Evolutionary conservation across 2,797 vertebrate genomes (phyloP).

Genomic region (Natrix natrix): DNA sequence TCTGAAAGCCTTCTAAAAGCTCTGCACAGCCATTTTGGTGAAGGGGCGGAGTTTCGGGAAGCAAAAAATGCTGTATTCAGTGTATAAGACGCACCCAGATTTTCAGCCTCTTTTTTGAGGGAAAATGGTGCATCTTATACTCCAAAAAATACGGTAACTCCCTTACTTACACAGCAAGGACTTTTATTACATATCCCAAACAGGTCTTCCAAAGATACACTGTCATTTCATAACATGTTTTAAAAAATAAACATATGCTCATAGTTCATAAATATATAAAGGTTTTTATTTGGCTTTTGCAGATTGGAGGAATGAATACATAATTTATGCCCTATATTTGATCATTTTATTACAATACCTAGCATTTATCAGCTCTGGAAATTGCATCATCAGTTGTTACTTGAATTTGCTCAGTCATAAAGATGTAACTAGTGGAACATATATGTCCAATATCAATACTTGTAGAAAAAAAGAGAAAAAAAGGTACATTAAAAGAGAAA

Average conservation of each 20-base stretch:
- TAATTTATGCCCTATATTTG: slow-evolving; percentile 23
- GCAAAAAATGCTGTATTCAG: no score
- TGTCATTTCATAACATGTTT: not conserved
- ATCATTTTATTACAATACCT: slow-evolving; percentile 41
- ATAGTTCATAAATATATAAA: slow-evolving; percentile 13
- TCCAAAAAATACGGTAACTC: not conserved
- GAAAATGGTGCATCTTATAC: no score
- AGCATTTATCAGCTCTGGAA: slow-evolving; percentile 28
- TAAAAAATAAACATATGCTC: not conserved
- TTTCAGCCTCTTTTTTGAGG: no score
- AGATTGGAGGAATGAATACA: slow-evolving; percentile 23
- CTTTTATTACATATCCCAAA: not conserved
- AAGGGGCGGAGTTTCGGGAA: no score
- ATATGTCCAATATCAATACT: not conserved
- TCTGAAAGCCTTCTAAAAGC: no score
- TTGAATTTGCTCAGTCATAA: not conserved
- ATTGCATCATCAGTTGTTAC: not conserved
- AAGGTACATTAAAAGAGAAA: not conserved
- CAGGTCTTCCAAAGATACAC: not conserved
- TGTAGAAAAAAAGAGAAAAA: not conserved
- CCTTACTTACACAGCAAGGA: not conserved
- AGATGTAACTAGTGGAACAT: slow-evolving; percentile 3
- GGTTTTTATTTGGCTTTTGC: slow-evolving; percentile 20
- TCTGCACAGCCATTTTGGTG: no score
- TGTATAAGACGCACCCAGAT: no score